Evolutionary conservation across 2,888 invertebrate species (phyloP).

Genomic region (Hemistola chrysoprasaria): DNA sequence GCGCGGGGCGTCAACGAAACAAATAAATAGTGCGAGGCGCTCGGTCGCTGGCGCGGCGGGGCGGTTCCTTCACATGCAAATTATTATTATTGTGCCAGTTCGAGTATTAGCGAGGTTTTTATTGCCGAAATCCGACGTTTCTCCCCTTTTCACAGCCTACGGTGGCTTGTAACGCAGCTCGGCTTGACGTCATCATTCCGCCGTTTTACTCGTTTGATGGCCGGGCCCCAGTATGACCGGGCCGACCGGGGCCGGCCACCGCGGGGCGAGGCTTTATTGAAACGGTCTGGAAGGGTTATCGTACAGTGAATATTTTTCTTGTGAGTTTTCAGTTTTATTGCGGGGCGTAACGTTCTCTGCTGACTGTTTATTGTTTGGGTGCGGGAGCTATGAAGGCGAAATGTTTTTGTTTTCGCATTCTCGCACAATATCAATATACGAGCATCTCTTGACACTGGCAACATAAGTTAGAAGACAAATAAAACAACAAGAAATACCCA

Average conservation of each 20-base stretch:
- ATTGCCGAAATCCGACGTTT: slow-evolving; percentile 30
- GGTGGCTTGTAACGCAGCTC: too few relatives aligned
- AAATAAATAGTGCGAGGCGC: slow-evolving; percentile 49
- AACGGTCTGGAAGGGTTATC: slow-evolving; percentile 22
- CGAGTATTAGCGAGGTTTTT: slow-evolving; percentile 57
- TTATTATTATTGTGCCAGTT: slow-evolving; percentile 65
- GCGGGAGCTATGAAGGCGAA: neutral
- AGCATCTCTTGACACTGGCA: too few relatives aligned
- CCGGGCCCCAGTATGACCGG: slow-evolving; percentile 5
- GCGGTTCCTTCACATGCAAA: slow-evolving; percentile 62
- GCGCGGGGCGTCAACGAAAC: slow-evolving; percentile 35
- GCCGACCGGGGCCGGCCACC: slow-evolving; percentile 2
- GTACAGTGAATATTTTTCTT: slow-evolving; percentile 30
- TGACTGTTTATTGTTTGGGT: slow-evolving; percentile 24
- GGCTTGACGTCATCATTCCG: slow-evolving; percentile 3
- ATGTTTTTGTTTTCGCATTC: too few relatives aligned
- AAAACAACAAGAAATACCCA: too few relatives aligned
- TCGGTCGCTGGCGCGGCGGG: slow-evolving; percentile 31
- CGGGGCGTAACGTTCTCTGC: slow-evolving; percentile 19
- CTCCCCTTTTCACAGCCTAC: neutral
- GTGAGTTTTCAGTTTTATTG: slow-evolving; percentile 27
- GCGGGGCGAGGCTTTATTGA: slow-evolving; percentile 23
- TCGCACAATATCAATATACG: too few relatives aligned
- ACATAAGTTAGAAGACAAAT: too few relatives aligned
- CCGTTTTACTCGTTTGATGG: slow-evolving; percentile 15